Percentiles rank a stretch among this genome's conserved stretches.
These are phyloP conservation scores for Stratiomys singularior DNA, from an alignment of 2,888 invertebrate species.

Conservation along the genomic window DNA sequence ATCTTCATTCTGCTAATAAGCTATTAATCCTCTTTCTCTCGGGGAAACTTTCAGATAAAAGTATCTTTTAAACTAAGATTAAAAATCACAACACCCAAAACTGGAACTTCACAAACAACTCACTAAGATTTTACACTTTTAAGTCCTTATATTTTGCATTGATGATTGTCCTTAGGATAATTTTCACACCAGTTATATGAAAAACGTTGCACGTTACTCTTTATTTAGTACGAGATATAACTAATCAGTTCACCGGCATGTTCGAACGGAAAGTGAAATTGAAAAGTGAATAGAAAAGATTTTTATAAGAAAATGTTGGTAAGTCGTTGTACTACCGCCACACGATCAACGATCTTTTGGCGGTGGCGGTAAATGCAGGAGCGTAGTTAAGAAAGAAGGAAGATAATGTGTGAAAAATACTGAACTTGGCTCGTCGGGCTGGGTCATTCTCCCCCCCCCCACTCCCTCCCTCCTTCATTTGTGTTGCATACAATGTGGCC, in stretches of 20 bases:
- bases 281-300: conserved; percentile 48
- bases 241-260: conserved; percentile 25
- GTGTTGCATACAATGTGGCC: not conserved
- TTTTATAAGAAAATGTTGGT: conserved; percentile 45
- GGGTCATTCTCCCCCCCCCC: conserved; percentile 5
- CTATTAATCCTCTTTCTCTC: not conserved
- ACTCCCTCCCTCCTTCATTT: too few relatives aligned
- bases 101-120: not conserved
- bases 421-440: not conserved
- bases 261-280: conserved; percentile 51
- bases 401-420: not conserved
- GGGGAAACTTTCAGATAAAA: not conserved
- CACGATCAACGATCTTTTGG: conserved; percentile 22
- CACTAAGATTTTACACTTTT: not conserved
- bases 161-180: too few relatives aligned
- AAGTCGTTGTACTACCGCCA: conserved; percentile 2
- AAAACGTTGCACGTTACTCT: not conserved
- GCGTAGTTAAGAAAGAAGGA: not conserved
- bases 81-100: not conserved
- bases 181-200: too few relatives aligned
- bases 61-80: not conserved
- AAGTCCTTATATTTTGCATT: too few relatives aligned
- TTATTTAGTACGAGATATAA: not conserved
- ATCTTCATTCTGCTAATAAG: conserved; percentile 22
- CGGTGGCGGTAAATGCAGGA: not conserved